Conservation (phyloP, 2,113 vertebrate species). For the Vidua macroura region DNA sequence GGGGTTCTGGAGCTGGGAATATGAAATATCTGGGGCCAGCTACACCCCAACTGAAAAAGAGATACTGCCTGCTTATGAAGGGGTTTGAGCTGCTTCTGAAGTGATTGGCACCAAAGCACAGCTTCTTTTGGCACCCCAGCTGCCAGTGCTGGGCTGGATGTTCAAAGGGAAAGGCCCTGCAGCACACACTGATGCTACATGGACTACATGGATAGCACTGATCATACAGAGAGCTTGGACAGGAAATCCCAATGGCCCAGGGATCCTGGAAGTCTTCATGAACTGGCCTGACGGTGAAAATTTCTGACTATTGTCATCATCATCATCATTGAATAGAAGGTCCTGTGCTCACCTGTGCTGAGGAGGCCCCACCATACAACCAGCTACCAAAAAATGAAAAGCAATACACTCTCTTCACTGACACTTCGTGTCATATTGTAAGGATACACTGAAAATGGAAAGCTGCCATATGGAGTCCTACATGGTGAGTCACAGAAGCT, state of each 20-base stretch:
- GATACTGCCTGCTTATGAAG: not conserved
- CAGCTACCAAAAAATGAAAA: not conserved
- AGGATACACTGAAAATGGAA: not conserved
- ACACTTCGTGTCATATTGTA: not conserved
- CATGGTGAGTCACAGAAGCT: accelerated
- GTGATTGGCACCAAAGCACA: not conserved
- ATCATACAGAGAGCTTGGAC: not conserved
- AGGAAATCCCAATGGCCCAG: not conserved
- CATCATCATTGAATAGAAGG: not conserved
- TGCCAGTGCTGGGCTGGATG: not conserved
- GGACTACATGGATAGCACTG: not conserved
- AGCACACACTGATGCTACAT: not conserved
- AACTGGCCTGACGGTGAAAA: not conserved
- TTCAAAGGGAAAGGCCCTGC: not conserved
- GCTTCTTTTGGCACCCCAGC: not conserved
- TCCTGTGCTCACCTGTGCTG: not conserved
- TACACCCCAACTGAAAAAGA: not conserved
- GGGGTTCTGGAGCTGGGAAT: not conserved
- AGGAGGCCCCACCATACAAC: not conserved
- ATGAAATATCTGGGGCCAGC: not conserved
- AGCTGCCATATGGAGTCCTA: not conserved
- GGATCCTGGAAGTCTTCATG: not conserved
- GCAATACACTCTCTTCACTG: not conserved
- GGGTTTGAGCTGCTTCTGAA: not conserved
- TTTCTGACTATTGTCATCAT: not conserved